These are phyloP conservation scores for Dysmachus trigonus DNA, from an alignment of 2,888 invertebrate species.

Conservation along the genomic window DNA sequence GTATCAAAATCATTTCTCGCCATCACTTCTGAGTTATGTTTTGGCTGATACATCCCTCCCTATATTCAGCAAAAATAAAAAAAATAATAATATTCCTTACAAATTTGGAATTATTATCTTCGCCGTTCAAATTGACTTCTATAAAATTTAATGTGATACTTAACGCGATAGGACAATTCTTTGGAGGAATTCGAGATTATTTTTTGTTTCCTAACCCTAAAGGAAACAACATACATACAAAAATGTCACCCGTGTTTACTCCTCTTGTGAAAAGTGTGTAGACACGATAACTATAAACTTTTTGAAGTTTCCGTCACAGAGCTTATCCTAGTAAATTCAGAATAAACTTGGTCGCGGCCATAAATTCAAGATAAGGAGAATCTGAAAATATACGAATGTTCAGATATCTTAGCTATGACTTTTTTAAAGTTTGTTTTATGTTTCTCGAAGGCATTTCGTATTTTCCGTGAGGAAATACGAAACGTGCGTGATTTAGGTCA, in stretches of 20 bases:
- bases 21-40: background rate
- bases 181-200: background rate
- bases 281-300: conserved; percentile 9
- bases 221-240: background rate
- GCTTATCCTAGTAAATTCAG: background rate
- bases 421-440: conserved; percentile 7
- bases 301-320: background rate
- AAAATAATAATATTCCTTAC: background rate
- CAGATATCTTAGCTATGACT: background rate
- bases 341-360: conserved; percentile 7
- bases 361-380: conserved; percentile 22
- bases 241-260: background rate
- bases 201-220: background rate
- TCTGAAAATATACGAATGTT: background rate
- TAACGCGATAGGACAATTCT: background rate
- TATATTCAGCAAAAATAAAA: background rate
- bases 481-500: background rate
- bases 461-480: background rate
- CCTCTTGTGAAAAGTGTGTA: background rate
- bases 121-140: background rate
- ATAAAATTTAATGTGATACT: background rate
- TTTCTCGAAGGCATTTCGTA: background rate
- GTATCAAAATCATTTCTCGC: background rate
- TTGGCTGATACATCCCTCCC: background rate
- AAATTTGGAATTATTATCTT: background rate